phyloP scores from a whole-genome alignment of 2,113 vertebrate species.

The Mustelus asterias region DNA sequence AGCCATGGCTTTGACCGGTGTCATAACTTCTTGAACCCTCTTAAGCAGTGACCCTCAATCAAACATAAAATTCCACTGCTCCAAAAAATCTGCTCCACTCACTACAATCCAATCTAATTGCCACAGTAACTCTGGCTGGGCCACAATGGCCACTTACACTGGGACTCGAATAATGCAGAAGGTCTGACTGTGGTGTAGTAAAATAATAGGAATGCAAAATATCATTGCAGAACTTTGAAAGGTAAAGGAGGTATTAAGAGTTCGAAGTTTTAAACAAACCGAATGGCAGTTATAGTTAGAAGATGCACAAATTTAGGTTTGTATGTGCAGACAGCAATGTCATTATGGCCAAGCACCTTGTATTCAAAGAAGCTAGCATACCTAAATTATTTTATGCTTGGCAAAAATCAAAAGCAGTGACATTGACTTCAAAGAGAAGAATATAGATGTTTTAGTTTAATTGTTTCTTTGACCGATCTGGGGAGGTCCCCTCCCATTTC shows the following conservation, averaged over 20 bases:
- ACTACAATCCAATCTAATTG: background rate
- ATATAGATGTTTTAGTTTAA: background rate
- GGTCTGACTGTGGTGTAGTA: background rate
- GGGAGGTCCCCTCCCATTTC: background rate
- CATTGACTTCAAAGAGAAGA: background rate
- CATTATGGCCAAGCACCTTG: too few species aligned
- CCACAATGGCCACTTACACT: background rate
- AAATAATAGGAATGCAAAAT: background rate
- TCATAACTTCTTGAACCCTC: background rate
- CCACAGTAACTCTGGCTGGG: background rate
- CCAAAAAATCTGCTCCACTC: background rate
- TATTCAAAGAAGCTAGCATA: too few species aligned
- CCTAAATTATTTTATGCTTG: too few species aligned
- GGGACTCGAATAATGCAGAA: background rate
- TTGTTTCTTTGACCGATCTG: background rate
- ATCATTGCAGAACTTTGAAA: too few species aligned
- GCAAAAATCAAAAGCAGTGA: background rate
- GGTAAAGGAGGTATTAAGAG: too few species aligned
- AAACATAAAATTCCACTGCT: background rate
- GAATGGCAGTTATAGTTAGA: too few species aligned
- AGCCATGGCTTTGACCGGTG: background rate
- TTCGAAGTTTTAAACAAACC: too few species aligned
- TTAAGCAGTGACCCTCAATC: background rate
- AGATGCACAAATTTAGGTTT: too few species aligned
- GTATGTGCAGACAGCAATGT: too few species aligned